Evolutionary conservation across 2,797 vertebrate species (phyloP).

Genomic region (Pseudochromis fuscus): DNA sequence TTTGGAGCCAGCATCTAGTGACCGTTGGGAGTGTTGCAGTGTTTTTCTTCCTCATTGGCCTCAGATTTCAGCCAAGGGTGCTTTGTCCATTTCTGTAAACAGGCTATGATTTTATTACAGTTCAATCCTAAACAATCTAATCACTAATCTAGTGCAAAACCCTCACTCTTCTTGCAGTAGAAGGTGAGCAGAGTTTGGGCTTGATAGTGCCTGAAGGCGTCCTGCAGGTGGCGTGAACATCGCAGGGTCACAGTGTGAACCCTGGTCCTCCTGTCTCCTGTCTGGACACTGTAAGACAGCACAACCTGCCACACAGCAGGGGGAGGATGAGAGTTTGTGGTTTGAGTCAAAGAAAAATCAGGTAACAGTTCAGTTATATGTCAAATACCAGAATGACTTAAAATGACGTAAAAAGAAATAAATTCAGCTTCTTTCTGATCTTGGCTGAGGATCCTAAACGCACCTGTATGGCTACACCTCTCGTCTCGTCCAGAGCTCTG

Average conservation of each 20-base stretch:
- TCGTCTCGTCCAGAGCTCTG: slow-evolving; percentile 79
- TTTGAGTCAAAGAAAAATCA: not conserved
- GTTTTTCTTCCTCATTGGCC: too few relatives aligned
- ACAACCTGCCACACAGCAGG: slow-evolving; percentile 67
- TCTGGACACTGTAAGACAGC: slow-evolving; percentile 77
- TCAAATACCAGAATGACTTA: not conserved
- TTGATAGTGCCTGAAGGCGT: slow-evolving; percentile 84
- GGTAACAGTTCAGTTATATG: not conserved
- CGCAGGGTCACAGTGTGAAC: slow-evolving; percentile 82
- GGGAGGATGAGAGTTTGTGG: not conserved
- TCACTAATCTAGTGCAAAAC: not conserved
- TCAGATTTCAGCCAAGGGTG: too few relatives aligned
- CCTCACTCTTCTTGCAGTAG: slow-evolving; percentile 86
- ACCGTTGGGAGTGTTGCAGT: too few relatives aligned
- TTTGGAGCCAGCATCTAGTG: too few relatives aligned
- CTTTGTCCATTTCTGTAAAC: too few relatives aligned
- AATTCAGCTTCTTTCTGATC: not conserved
- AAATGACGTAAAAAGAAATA: not conserved
- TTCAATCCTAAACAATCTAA: not conserved
- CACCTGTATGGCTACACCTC: slow-evolving; percentile 83
- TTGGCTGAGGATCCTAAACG: not conserved
- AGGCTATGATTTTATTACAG: too few relatives aligned
- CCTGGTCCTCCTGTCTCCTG: slow-evolving; percentile 78
- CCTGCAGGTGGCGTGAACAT: slow-evolving; percentile 81
- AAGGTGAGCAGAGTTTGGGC: slow-evolving; percentile 85